Evolutionary conservation across 1,140 invertebrate genomes (phyloP).

Genomic region (Achatina immaculata): DNA sequence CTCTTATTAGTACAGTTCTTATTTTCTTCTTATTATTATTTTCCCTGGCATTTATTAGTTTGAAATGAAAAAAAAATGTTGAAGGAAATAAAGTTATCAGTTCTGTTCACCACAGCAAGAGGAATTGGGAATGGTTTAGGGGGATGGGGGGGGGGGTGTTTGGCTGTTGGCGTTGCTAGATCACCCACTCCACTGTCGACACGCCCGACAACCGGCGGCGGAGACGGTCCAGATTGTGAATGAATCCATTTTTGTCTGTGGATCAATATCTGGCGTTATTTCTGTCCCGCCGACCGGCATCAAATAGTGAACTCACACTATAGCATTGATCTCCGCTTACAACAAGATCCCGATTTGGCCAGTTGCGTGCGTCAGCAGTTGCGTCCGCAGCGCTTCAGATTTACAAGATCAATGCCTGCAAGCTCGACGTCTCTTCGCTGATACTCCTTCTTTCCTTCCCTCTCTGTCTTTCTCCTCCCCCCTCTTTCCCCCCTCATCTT

Average conservation of each 20-base stretch:
- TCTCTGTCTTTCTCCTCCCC: neutral
- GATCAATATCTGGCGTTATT: constrained; percentile 21
- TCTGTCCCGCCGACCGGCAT: constrained; percentile 11
- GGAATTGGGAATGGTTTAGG: neutral
- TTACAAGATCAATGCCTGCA: constrained; percentile 10
- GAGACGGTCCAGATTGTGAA: constrained; percentile 19
- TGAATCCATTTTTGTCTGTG: constrained; percentile 21
- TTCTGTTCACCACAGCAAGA: too few relatives aligned
- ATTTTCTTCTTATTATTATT: too few relatives aligned
- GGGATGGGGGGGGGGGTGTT: neutral
- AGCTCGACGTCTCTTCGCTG: neutral
- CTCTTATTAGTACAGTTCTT: too few relatives aligned
- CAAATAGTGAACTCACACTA: constrained; percentile 27
- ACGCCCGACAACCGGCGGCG: neutral
- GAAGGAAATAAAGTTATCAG: too few relatives aligned
- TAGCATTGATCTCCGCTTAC: constrained; percentile 27
- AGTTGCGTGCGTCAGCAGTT: constrained; percentile 20
- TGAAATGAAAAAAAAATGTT: too few relatives aligned
- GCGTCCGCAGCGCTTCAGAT: constrained; percentile 16
- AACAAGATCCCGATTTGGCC: constrained; percentile 8
- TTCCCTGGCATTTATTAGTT: too few relatives aligned
- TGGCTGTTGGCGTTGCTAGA: too few relatives aligned
- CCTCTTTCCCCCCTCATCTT: neutral
- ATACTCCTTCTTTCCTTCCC: neutral
- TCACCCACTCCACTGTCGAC: neutral